These are phyloP conservation scores for Ciconia nigra DNA, from an alignment of 2,797 vertebrate genomes.

Conservation along the genomic window DNA sequence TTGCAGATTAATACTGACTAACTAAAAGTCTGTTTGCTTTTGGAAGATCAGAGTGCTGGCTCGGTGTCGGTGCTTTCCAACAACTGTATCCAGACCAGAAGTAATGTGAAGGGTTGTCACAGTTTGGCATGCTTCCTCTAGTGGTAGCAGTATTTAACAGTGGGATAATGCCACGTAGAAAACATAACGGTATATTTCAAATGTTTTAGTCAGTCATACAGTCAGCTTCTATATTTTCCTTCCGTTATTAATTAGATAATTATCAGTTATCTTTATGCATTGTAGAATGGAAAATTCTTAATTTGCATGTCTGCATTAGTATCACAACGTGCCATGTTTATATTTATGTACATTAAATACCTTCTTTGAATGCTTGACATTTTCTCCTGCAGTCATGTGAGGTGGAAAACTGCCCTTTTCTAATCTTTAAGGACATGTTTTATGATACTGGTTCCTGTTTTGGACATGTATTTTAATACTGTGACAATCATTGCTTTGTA, in stretches of 20 bases:
- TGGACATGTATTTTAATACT: neutral
- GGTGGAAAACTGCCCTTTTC: neutral
- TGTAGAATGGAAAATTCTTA: neutral
- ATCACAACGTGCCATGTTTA: rapidly evolving
- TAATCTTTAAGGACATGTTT: neutral
- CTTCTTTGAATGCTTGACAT: neutral
- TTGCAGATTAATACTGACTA: neutral
- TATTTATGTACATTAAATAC: neutral
- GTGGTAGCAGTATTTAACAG: neutral
- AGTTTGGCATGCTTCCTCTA: neutral
- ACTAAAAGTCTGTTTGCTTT: neutral
- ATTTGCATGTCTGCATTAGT: neutral
- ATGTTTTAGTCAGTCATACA: neutral
- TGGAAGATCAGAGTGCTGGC: neutral
- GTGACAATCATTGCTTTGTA: neutral
- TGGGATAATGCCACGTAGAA: neutral
- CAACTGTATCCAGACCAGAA: neutral
- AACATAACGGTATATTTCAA: rapidly evolving
- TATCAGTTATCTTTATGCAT: neutral
- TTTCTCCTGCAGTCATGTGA: neutral
- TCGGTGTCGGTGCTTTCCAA: neutral
- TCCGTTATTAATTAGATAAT: neutral
- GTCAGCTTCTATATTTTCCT: neutral
- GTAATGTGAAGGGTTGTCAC: neutral
- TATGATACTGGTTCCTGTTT: neutral